phyloP scores from a whole-genome alignment of 2,797 vertebrate genomes.

The Neopelma chrysocephalum region DNA sequence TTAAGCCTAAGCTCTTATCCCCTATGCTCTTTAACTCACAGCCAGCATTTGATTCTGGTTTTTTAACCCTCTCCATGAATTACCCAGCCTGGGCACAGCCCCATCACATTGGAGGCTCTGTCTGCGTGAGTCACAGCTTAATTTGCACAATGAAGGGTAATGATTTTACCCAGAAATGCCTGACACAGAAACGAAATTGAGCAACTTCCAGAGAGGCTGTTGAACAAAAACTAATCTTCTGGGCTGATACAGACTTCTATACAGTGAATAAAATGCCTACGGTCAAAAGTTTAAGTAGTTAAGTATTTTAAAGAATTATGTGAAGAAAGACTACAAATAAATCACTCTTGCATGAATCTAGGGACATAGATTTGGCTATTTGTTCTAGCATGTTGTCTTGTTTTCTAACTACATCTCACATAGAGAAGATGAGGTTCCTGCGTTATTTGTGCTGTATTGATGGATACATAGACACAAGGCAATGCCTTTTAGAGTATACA shows the following conservation, averaged over 20 bases:
- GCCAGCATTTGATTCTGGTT: conserved; percentile 65
- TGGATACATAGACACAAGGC: not conserved
- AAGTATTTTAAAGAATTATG: conserved; percentile 55
- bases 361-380: not conserved
- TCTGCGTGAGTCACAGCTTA: conserved; percentile 33
- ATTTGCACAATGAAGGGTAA: conserved; percentile 46
- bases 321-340: conserved; percentile 24
- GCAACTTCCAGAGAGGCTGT: conserved; percentile 13
- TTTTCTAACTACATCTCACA: conserved; percentile 12
- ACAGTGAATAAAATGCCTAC: conserved; percentile 24
- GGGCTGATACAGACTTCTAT: not conserved
- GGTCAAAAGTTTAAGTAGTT: conserved; percentile 55
- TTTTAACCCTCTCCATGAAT: conserved; percentile 67
- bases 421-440: not conserved
- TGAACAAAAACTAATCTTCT: conserved; percentile 44
- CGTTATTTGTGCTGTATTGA: not conserved
- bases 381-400: not conserved
- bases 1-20: conserved; percentile 74
- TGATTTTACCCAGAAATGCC: conserved; percentile 33
- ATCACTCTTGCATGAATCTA: not conserved
- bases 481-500: not conserved
- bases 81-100: conserved; percentile 47
- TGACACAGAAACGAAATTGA: conserved; percentile 17
- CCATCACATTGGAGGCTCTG: conserved; percentile 42
- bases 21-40: conserved; percentile 70